These are phyloP conservation scores for Tyria jacobaeae DNA, from an alignment of 2,888 invertebrate genomes.

Conservation along the genomic window DNA sequence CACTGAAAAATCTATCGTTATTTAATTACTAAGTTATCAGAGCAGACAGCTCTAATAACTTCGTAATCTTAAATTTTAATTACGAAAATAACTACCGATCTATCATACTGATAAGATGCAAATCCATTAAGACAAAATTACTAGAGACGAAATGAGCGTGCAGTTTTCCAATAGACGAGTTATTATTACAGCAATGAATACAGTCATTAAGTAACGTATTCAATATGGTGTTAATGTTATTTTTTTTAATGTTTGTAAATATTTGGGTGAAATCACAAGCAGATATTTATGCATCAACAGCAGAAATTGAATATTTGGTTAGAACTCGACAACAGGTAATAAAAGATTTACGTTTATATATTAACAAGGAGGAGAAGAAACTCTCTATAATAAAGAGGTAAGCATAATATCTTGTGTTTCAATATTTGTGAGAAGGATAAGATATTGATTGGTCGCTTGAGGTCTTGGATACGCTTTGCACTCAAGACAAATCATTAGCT, in stretches of 20 bases:
- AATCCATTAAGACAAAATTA: neutral
- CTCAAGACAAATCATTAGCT: no score
- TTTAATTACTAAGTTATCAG: no score
- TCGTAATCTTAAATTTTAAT: neutral
- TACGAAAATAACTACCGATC: neutral
- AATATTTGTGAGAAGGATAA: neutral
- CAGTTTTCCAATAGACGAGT: neutral
- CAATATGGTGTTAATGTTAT: neutral
- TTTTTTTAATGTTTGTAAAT: neutral
- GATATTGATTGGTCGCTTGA: no score
- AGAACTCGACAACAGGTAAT: neutral
- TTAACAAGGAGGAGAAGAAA: neutral
- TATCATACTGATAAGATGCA: neutral
- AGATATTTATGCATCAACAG: constrained; percentile 3
- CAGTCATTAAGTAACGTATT: neutral
- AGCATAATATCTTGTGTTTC: neutral
- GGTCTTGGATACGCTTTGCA: no score
- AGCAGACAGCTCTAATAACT: no score
- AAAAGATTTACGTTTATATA: neutral
- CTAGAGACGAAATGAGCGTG: neutral
- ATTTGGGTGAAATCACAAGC: neutral
- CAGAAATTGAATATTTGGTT: neutral
- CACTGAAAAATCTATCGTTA: no score
- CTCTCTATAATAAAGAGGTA: neutral
- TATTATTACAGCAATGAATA: neutral